Evolutionary conservation across 2,888 invertebrate genomes (phyloP).

Genomic region (Cyrtodaria siliqua): DNA sequence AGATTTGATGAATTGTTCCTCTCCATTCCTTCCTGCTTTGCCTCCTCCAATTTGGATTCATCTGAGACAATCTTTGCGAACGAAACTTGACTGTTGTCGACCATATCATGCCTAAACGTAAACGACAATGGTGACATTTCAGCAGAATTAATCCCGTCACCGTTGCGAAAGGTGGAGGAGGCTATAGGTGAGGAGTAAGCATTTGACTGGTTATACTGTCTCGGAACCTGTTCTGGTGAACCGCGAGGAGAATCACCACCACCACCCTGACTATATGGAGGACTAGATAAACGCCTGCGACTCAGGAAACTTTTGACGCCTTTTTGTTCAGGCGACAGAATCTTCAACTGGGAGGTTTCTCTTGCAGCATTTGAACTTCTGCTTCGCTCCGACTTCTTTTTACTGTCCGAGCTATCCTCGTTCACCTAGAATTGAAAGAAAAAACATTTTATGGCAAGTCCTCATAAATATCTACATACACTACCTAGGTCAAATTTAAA

Average conservation of each 20-base stretch:
- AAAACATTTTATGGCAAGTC: too few species aligned
- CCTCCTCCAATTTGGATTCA: constrained; percentile 24
- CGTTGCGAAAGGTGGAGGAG: constrained; percentile 51
- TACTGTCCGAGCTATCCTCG: too few species aligned
- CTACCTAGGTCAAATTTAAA: too few species aligned
- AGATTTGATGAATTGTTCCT: constrained; percentile 42
- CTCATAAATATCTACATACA: too few species aligned
- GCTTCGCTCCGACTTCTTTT: not conserved
- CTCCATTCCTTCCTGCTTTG: constrained; percentile 1
- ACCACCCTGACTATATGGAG: not conserved
- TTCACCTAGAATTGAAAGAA: too few species aligned
- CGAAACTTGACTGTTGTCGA: constrained; percentile 23
- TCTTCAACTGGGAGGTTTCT: constrained; percentile 5
- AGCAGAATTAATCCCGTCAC: not conserved
- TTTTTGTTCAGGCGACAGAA: constrained; percentile 54
- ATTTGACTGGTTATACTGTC: not conserved
- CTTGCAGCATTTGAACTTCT: not conserved
- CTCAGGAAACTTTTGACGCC: constrained; percentile 57
- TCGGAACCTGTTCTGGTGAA: too few species aligned
- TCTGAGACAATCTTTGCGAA: constrained; percentile 25
- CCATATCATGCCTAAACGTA: constrained; percentile 26
- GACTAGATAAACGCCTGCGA: constrained; percentile 19
- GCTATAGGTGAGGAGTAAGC: constrained; percentile 44
- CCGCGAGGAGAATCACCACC: not conserved
- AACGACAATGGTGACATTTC: constrained; percentile 48